Base-by-base conservation (phyloP, 1,140 invertebrate species). In the Drosophila ohnishii region DNA sequence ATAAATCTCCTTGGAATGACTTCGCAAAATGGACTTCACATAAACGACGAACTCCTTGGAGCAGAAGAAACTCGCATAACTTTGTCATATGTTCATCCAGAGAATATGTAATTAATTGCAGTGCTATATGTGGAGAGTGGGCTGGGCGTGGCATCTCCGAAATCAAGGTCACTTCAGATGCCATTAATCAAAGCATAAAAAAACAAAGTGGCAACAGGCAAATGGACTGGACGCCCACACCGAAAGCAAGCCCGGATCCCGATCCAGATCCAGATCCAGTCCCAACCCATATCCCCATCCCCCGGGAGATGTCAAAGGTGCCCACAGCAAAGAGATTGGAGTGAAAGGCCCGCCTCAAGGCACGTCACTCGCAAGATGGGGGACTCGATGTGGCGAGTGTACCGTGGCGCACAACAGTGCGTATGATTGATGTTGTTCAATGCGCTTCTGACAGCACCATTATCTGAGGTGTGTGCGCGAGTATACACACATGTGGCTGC, bases 361-460 rank as follows among this genome's bases (percentile, higher is more conserved):
- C 78, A 84, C 67, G 71, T 71, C 81, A 86, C 71, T 75, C 28
- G 34, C 67, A 73, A 73, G 70, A 62, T 62, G 82, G 71, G 32
- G 32, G 62, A 35, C 77, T 50, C 50, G 37, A 37, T 62, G 61
- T 66, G 44, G 39, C 45, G 25, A 59, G 60, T 50, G 37, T 62
- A 37, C 60, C 48, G 25, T n/a, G 39, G 28, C 48, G 72, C 44
- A 81, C 78, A 66, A 67, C 78, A 53, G 69, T 77, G 82, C 74
- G 81, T 82, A 85, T 85, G 81, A 85, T 85, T 85, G 81, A 85
- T 85, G 81, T 85, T 78, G 58, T 76, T 67, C 83, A 61, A 85
- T 85, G 70, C 82, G 51, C 74, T 53, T 45, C 58, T 85, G 81
- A 85, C 81, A 85, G 75, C 80, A 63, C 70, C 78, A 86, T 85